Percentiles rank a stretch among this genome's conserved stretches.
These are phyloP conservation scores for Pocillopora damicornis DNA, from an alignment of 64 coral and sea anemone genomes.

Conservation along the genomic window DNA sequence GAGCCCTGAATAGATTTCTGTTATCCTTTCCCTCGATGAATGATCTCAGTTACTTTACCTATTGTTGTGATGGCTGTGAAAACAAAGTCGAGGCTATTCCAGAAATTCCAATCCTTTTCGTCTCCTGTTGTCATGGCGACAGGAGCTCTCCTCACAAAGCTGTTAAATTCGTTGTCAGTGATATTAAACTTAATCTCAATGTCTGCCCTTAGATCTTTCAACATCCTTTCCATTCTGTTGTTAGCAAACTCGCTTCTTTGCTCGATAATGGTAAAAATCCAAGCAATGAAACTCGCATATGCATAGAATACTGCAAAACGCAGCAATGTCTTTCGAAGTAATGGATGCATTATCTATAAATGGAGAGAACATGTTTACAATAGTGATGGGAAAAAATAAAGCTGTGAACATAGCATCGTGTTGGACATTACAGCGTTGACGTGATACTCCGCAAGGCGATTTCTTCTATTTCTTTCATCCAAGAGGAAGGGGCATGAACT, in stretches of 20 bases:
- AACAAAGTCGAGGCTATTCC: conserved; percentile 16
- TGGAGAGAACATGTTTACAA: too few species aligned
- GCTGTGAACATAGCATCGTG: too few species aligned
- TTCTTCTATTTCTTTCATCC: too few species aligned
- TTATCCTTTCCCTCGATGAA: too few species aligned
- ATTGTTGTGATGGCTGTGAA: conserved; percentile 39
- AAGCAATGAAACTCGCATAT: not conserved
- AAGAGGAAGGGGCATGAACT: too few species aligned
- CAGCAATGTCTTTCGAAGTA: conserved; percentile 1
- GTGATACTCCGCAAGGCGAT: too few species aligned
- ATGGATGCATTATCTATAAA: not conserved
- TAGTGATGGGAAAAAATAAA: too few species aligned
- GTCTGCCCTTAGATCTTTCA: not conserved
- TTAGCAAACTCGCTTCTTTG: not conserved
- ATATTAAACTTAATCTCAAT: conserved; percentile 17
- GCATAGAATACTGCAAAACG: not conserved
- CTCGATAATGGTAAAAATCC: conserved; percentile 25
- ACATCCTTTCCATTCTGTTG: conserved; percentile 8
- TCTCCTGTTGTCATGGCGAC: not conserved
- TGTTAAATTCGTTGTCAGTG: conserved; percentile 20
- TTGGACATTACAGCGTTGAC: too few species aligned
- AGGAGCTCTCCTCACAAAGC: not conserved
- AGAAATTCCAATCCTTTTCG: conserved; percentile 21
- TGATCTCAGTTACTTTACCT: not conserved
- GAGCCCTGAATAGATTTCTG: too few species aligned